Percentiles rank a stretch among this genome's conserved stretches.
phyloP scores from a whole-genome alignment of 23 tunicate genomes.

The Styela clava region DNA sequence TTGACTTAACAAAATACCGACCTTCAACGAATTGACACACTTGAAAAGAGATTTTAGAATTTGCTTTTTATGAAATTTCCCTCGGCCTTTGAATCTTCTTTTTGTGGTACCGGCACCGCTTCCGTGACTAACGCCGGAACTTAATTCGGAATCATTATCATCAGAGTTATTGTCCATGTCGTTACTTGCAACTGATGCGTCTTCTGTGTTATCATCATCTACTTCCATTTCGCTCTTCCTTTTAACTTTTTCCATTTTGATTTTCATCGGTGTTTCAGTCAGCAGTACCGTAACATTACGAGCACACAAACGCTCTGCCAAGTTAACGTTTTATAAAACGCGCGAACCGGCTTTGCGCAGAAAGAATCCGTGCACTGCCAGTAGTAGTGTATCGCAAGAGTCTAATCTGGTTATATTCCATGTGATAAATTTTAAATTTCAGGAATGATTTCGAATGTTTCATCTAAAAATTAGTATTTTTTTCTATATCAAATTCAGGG shows the following conservation, averaged over 20 bases:
- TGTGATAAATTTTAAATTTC: too few species aligned
- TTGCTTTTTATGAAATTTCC: slow-evolving; percentile 10
- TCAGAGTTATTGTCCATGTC: neutral
- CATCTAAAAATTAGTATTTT: too few species aligned
- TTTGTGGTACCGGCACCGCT: neutral
- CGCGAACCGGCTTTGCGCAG: too few species aligned
- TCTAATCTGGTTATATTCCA: too few species aligned
- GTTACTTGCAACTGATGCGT: neutral
- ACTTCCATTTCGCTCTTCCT: neutral
- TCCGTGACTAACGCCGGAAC: neutral
- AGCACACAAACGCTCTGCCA: too few species aligned
- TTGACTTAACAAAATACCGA: neutral
- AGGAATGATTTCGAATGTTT: too few species aligned
- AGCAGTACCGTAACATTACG: too few species aligned
- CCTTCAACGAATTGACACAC: slow-evolving; percentile 77
- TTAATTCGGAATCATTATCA: neutral
- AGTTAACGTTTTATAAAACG: too few species aligned
- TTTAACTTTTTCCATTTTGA: neutral
- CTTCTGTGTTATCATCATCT: neutral
- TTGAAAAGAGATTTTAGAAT: slow-evolving; percentile 35
- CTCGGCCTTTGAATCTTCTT: slow-evolving; percentile 5
- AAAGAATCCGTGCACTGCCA: too few species aligned
- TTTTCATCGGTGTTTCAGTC: too few species aligned
- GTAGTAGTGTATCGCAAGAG: too few species aligned
- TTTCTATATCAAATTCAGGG: too few species aligned